These are phyloP conservation scores for Chrysopilus asiliformis DNA, from an alignment of 2,888 invertebrate species.

Conservation along the genomic window DNA sequence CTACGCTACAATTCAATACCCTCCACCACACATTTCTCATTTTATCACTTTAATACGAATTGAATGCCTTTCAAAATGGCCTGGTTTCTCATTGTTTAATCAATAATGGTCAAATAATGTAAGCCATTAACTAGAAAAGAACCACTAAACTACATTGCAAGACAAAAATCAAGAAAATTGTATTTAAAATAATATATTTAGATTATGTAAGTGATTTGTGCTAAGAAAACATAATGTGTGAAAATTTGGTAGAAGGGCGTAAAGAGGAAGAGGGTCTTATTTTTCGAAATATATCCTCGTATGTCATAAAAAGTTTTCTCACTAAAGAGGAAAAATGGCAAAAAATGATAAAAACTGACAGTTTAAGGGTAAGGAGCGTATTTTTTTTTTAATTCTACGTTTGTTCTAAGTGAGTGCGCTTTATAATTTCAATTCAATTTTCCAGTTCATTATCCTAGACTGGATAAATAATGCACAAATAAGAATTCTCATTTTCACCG, in stretches of 20 bases:
- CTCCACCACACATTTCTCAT: too few relatives aligned
- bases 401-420: neutral
- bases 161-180: too few relatives aligned
- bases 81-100: too few relatives aligned
- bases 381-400: too few relatives aligned
- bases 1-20: too few relatives aligned
- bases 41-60: too few relatives aligned
- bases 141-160: too few relatives aligned
- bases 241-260: slow-evolving; percentile 2
- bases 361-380: slow-evolving; percentile 28
- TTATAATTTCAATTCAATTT: slow-evolving; percentile 13
- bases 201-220: too few relatives aligned
- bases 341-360: slow-evolving; percentile 62
- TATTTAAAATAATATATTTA: too few relatives aligned
- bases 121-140: too few relatives aligned
- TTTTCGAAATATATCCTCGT: slow-evolving; percentile 66
- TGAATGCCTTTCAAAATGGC: too few relatives aligned
- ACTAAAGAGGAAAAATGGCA: slow-evolving; percentile 78
- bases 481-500: slow-evolving; percentile 33
- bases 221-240: neutral
- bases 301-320: slow-evolving; percentile 56
- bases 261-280: slow-evolving; percentile 48
- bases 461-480: slow-evolving; percentile 32
- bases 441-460: slow-evolving; percentile 33
- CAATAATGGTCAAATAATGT: too few relatives aligned